These are phyloP conservation scores for Empidonax traillii DNA, from an alignment of 2,113 vertebrate genomes.

Conservation along the genomic window DNA sequence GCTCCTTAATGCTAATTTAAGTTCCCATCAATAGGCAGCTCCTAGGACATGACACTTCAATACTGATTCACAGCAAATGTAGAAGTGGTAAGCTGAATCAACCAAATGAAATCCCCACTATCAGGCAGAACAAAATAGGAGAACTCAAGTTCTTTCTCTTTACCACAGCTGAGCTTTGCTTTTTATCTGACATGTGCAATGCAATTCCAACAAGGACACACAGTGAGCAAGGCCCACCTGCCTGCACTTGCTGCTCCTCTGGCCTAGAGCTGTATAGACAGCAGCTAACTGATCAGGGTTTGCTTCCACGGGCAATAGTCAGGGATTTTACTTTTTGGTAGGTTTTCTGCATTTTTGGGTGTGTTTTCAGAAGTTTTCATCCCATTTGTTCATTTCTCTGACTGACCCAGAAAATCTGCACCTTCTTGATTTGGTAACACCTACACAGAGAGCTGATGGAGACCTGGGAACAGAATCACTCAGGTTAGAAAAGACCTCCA, in stretches of 20 bases:
- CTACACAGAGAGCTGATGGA: background rate
- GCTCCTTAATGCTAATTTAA: constrained; percentile 61
- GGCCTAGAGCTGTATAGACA: background rate
- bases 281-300: background rate
- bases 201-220: background rate
- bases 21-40: constrained; percentile 48
- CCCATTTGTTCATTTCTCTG: background rate
- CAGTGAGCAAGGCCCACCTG: background rate
- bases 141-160: background rate
- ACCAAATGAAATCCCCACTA: background rate
- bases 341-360: background rate
- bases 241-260: background rate
- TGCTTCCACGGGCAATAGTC: background rate
- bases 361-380: background rate
- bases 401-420: background rate
- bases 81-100: constrained; percentile 17
- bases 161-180: background rate
- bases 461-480: background rate
- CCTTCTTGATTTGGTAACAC: fast-evolving
- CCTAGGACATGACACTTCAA: constrained; percentile 28
- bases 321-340: background rate
- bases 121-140: background rate
- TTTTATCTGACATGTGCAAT: background rate
- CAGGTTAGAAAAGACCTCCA: background rate
- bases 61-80: constrained; percentile 11